Base-by-base conservation (phyloP, 2,113 vertebrate species). In the Danionella cerebrum region DNA sequence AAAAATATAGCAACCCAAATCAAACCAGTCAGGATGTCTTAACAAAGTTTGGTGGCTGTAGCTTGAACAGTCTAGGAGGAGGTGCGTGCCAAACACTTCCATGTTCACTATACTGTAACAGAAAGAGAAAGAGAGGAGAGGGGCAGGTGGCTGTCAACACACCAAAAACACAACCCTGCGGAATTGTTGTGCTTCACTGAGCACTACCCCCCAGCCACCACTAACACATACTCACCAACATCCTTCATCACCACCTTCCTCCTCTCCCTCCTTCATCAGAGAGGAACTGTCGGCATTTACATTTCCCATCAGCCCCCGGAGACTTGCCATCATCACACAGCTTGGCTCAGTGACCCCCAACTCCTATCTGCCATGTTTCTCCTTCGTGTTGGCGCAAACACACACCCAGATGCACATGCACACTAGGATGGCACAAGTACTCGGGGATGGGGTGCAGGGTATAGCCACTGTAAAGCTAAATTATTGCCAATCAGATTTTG, bases 401-500 rank as follows among this genome's bases (percentile, higher is more conserved):
- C 76, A 79, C 71, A 48, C 65, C 14, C 73, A 60, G 53, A 16
- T 70, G 76, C 47, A 45, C 22, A 62, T 68, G 71, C 54, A 11
- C 38, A 77, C 35, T 67, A 65, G 79, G 74, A 62, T 68, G 81
- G 51, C 36, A 60, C 25, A 50, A 57, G 35, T 29, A 24, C 31
- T 47, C 41, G 33, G 66, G 52, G 45, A 62, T 27, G 66, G 33
- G 44, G 12, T n/a, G 29, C 77, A 76, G 72, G 75, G 62, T 79
- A 78, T 77, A 83, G 80, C 84, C 84, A 86, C 80, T 83, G 80
- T 84, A 85, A 84, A 86, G 82, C 73, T 76, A 88, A 86, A 89
- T 90, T 85, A 89, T 88, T 86, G 84, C 84, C 85, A 87, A 88
- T 89, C 84, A 83, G 81, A 84, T 88, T 90, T 88, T 86, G 87